These are phyloP conservation scores for Himantopus leucocephalus DNA, from an alignment of 2,113 vertebrate species.

Conservation along the genomic window DNA sequence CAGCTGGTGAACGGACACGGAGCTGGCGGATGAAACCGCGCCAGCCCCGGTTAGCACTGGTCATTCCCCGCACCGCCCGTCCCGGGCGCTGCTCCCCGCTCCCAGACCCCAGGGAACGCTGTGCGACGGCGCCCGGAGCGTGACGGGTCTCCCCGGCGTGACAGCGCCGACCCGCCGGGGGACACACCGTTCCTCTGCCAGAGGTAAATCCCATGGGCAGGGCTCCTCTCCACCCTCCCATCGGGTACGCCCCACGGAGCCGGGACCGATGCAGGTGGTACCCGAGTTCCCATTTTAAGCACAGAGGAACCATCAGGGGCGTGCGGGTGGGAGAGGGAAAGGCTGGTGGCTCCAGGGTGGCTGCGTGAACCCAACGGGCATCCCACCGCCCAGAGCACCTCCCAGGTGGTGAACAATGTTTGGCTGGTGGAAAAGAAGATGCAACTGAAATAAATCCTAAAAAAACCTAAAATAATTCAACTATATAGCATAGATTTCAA, in stretches of 20 bases:
- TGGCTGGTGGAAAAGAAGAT: not conserved
- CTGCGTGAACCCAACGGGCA: not conserved
- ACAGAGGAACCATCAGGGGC: too few relatives aligned
- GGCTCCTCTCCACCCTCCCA: not conserved
- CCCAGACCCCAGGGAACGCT: not conserved
- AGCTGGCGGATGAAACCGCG: too few relatives aligned
- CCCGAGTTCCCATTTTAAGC: fast-evolving
- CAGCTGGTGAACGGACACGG: fast-evolving
- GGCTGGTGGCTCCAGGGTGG: not conserved
- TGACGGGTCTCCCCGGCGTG: fast-evolving
- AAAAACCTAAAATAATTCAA: not conserved
- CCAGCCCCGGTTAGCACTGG: not conserved
- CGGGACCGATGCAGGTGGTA: fast-evolving
- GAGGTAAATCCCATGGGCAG: not conserved
- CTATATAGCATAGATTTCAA: not conserved
- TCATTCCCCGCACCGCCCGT: fast-evolving
- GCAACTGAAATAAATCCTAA: not conserved
- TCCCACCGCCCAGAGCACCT: not conserved
- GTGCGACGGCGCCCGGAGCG: fast-evolving
- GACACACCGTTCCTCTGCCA: fast-evolving
- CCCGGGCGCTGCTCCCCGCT: not conserved
- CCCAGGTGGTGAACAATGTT: fast-evolving
- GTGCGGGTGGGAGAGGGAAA: not conserved
- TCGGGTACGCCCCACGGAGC: not conserved
- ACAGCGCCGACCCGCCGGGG: fast-evolving